phyloP scores from a whole-genome alignment of 2,888 invertebrate species.

The Lithophane ornitopus region DNA sequence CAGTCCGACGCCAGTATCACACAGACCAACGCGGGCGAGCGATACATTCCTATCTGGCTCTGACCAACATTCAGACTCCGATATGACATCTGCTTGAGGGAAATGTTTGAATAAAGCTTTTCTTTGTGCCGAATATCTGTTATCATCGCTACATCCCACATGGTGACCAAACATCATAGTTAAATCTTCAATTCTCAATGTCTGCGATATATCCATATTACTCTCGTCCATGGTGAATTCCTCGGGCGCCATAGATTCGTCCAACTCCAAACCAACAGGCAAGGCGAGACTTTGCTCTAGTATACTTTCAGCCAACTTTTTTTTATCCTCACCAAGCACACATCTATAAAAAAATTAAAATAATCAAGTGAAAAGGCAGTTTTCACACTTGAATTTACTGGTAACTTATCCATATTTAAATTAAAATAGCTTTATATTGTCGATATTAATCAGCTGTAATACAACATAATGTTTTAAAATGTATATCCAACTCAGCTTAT shows the following conservation, averaged over 20 bases:
- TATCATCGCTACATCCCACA: constrained; percentile 78
- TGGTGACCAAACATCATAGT: constrained; percentile 89
- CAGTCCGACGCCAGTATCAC: constrained; percentile 78
- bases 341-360: constrained; percentile 76
- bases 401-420: not conserved
- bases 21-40: constrained; percentile 93
- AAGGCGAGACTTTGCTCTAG: constrained; percentile 88
- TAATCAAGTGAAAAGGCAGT: not conserved
- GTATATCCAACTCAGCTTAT: no score
- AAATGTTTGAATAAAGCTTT: constrained; percentile 73
- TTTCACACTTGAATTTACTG: not conserved
- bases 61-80: constrained; percentile 96
- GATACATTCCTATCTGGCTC: constrained; percentile 96
- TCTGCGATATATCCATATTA: constrained; percentile 85
- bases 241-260: constrained; percentile 87
- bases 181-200: constrained; percentile 85
- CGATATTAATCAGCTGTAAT: not conserved
- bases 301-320: constrained; percentile 87
- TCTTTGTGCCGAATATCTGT: constrained; percentile 69
- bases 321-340: constrained; percentile 88
- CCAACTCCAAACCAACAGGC: constrained; percentile 86
- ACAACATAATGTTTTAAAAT: not conserved
- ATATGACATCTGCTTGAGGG: constrained; percentile 82
- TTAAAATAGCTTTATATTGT: not conserved
- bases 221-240: constrained; percentile 87